A percentile compares a stretch with the other conserved stretches of the same genome.
Evolutionary conservation across 2,888 invertebrate genomes (phyloP).

Genomic region (Meta bourneti): DNA sequence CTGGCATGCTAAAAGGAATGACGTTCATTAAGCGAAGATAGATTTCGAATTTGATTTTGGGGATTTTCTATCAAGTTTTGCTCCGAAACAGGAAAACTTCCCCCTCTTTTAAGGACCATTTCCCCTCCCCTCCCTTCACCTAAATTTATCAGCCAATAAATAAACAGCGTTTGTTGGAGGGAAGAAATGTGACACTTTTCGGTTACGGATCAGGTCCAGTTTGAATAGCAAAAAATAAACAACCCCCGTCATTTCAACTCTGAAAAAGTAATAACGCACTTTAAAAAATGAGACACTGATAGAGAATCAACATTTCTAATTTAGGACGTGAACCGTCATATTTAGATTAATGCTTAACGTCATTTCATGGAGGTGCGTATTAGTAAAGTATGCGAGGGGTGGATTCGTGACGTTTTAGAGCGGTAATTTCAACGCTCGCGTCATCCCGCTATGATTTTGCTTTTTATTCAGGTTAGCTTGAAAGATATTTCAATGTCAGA

Average conservation of each 20-base stretch:
- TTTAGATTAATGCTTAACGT: not conserved
- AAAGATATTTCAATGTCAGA: not conserved
- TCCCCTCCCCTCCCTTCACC: constrained; percentile 50
- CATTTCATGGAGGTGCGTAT: not conserved
- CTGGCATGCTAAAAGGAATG: constrained; percentile 75
- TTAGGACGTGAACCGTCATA: not conserved
- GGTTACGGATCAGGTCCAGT: constrained; percentile 29
- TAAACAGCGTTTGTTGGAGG: constrained; percentile 65
- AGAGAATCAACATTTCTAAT: constrained; percentile 1
- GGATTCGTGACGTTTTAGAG: not conserved
- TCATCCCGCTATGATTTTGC: not conserved
- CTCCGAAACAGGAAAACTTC: constrained; percentile 66
- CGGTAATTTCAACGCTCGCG: too few relatives aligned
- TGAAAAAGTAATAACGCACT: constrained; percentile 28
- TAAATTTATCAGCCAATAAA: constrained; percentile 73
- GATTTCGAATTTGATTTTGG: constrained; percentile 76
- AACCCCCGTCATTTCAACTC: constrained; percentile 5
- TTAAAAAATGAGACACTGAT: constrained; percentile 20
- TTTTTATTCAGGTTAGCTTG: not conserved
- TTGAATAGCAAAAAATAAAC: constrained; percentile 15
- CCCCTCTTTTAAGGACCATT: constrained; percentile 71
- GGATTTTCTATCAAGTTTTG: constrained; percentile 72
- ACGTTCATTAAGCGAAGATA: constrained; percentile 76
- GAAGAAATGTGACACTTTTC: constrained; percentile 65
- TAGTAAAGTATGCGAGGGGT: not conserved